Conservation (phyloP, 1,140 invertebrate species). For the Eufriesea mexicana region DNA sequence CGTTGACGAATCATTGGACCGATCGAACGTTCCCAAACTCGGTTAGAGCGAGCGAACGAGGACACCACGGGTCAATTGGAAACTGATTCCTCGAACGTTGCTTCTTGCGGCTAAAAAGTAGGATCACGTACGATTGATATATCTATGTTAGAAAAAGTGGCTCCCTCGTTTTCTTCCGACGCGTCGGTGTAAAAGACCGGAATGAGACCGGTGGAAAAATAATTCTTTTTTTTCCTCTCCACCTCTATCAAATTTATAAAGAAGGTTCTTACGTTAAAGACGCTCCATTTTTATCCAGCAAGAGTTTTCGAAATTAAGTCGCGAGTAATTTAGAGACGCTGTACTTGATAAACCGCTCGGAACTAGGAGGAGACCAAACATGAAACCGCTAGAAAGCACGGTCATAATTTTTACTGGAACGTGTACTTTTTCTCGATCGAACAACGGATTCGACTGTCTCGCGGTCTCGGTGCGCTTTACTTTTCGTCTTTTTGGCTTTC, state of each 20-base stretch:
- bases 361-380: no score
- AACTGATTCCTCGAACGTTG: constrained; percentile 29
- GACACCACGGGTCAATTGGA: constrained; percentile 46
- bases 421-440: neutral
- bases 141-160: constrained; percentile 40
- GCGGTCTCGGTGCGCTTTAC: constrained; percentile 48
- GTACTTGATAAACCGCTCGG: neutral
- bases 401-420: constrained; percentile 28
- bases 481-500: constrained; percentile 74
- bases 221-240: neutral
- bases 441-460: neutral
- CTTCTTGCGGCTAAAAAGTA: neutral
- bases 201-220: neutral
- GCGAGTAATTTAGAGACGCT: no score
- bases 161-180: neutral
- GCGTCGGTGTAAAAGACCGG: neutral
- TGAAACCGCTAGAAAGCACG: neutral
- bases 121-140: constrained; percentile 44
- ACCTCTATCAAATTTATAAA: neutral
- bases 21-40: constrained; percentile 33
- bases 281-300: neutral
- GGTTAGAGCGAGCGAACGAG: constrained; percentile 36
- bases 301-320: neutral
- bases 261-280: neutral
- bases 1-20: constrained; percentile 9